Evolutionary conservation across 1,140 invertebrate species (phyloP).

Genomic region (Achroia grisella): DNA sequence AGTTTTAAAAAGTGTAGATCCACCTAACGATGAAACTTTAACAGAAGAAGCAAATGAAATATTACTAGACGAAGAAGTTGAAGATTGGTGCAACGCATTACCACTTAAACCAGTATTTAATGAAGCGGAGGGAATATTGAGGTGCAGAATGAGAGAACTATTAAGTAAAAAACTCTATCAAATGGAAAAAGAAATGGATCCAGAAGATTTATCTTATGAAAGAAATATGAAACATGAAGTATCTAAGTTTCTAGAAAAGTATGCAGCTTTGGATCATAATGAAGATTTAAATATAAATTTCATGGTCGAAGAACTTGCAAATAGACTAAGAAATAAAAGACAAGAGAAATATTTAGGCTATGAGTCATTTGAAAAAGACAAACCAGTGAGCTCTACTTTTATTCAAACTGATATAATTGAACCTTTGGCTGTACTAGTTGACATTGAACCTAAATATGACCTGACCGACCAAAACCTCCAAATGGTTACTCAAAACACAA

Average conservation of each 20-base stretch:
- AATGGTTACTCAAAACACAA: too few species aligned
- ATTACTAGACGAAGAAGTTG: conserved; percentile 3
- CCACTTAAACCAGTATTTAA: not conserved
- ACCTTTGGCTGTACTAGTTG: not conserved
- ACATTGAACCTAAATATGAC: not conserved
- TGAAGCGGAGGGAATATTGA: not conserved
- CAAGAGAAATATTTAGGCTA: not conserved
- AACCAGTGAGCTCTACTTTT: not conserved
- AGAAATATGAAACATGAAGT: conserved; percentile 5
- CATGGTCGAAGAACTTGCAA: conserved; percentile 10
- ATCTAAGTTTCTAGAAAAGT: conserved; percentile 4
- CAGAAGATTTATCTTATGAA: not conserved
- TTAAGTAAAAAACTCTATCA: conserved; percentile 1
- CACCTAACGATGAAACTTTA: not conserved
- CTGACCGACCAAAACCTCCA: too few species aligned
- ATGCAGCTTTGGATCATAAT: not conserved
- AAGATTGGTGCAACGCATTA: conserved; percentile 5
- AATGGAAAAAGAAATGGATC: conserved; percentile 2
- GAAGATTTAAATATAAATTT: conserved; percentile 7
- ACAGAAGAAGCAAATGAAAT: conserved; percentile 6
- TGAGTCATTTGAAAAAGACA: conserved; percentile 4
- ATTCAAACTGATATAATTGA: not conserved
- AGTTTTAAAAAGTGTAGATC: conserved; percentile 1
- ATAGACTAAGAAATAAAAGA: conserved; percentile 3
- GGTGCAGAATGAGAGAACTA: not conserved